Evolutionary conservation across 64 coral and sea anemone species (phyloP), one percentile per base, ranked within the genome.

Genomic region (Stylophora pistillata): DNA sequence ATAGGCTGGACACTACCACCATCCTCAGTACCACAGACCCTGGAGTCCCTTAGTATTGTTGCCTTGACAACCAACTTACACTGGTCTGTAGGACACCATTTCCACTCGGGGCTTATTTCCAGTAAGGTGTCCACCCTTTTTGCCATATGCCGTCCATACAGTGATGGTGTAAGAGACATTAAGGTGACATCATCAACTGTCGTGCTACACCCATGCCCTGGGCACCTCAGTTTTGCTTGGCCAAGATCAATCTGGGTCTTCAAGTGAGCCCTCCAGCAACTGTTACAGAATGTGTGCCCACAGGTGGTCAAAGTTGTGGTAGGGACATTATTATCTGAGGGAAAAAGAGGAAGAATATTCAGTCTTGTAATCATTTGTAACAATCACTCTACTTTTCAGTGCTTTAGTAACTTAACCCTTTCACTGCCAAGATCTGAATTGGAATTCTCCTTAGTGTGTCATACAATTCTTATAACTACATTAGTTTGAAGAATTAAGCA

Each of bases 231-330:
- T 10, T 79, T 13, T 15, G 14, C 74, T 58, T 86, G 73, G 7
- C 90, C 94, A 15, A 66, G 55, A 27, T 27, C 55, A 9, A 88
- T 79, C 72, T 89, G 85, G 32, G 60, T 28, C 27, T 25, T 72
- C n/a, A 96, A 54, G 31, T 96, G 89, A 10, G 61, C 20, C 28
- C 85, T 69, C 94, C 94, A 96, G 62, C 94, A 96, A 30, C 57
- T 56, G 66, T 89, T 61, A 12, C 94, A 96, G 72, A 96, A 96
- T 78, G 78, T 86, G 72, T 96, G 94, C 0, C 66, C 71, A 60
- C 94, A 96, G 17, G 69, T 17, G 18, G 29, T 56, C 78, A 96
- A 15, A 18, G 76, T 57, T 18, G 85, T 88, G 68, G 52, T 10
- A n/a, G 11, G 14, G 29, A 3, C 20, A 32, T 71, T 6, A 13